A percentile compares a stretch with the other conserved stretches of the same genome.
Conservation (phyloP, 2,113 vertebrate genomes). For the Notarius lentiginosus region DNA sequence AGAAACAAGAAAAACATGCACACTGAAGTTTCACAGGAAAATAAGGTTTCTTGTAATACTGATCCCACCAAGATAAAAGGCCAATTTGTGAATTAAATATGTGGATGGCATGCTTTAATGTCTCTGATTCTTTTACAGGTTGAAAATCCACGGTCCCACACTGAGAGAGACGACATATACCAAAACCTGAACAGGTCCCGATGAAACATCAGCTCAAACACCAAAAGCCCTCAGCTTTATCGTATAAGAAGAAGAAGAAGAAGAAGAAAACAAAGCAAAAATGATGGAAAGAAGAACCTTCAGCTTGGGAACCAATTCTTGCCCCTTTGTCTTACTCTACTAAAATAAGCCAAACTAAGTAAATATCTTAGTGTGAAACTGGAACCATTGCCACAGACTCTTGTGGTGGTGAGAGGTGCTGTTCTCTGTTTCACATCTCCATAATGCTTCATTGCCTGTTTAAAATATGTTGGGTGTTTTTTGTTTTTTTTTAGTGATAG, state of each 20-base stretch:
- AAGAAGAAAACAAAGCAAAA: background rate
- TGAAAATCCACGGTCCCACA: background rate
- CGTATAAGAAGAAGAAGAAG: background rate
- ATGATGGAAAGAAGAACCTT: background rate
- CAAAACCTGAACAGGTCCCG: conserved; percentile 37
- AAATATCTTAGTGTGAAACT: background rate
- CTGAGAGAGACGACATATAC: conserved; percentile 32
- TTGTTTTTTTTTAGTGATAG: background rate
- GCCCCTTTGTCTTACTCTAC: background rate
- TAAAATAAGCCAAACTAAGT: background rate
- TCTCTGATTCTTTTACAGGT: conserved; percentile 18
- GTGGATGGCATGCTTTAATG: background rate
- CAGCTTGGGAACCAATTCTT: background rate
- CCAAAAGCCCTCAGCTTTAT: background rate
- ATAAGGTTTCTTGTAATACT: conserved; percentile 35
- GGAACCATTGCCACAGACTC: background rate
- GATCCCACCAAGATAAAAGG: background rate
- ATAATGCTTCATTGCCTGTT: background rate
- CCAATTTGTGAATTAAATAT: background rate
- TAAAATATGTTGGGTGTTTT: background rate
- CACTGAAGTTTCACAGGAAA: background rate
- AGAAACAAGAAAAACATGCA: background rate
- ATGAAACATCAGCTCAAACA: conserved; percentile 3
- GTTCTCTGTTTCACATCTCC: background rate
- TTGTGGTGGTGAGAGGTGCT: background rate